Evolutionary conservation across 2,113 vertebrate genomes (phyloP).

Genomic region (Zapornia atra): DNA sequence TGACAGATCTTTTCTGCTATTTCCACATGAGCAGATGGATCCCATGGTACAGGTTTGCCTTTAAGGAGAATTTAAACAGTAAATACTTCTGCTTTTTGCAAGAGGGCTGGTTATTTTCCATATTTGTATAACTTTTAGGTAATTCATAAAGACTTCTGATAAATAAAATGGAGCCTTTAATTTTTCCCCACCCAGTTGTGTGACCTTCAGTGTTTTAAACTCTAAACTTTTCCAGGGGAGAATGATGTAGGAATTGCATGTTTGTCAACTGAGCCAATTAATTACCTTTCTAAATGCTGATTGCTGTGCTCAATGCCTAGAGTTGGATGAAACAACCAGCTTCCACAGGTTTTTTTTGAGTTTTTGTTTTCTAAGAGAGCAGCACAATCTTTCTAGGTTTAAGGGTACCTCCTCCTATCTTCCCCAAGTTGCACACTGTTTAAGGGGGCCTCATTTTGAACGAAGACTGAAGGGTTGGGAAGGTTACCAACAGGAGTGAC

Average conservation of each 20-base stretch:
- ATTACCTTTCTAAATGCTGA: background rate
- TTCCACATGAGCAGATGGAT: slow-evolving; percentile 1
- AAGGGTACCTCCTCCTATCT: background rate
- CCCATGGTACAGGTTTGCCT: background rate
- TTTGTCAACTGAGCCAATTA: background rate
- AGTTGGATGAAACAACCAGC: background rate
- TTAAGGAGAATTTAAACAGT: background rate
- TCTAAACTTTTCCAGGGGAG: background rate
- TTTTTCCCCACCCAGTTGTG: background rate
- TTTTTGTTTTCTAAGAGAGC: background rate
- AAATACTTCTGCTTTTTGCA: background rate
- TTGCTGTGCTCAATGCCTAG: background rate
- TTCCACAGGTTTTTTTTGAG: background rate
- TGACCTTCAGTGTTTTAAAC: background rate
- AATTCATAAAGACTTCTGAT: background rate
- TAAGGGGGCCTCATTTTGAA: background rate
- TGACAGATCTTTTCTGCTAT: slow-evolving; percentile 27
- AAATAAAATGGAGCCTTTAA: background rate
- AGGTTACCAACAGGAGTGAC: background rate
- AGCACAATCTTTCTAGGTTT: background rate
- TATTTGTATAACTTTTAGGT: background rate
- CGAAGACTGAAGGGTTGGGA: background rate
- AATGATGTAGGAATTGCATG: background rate
- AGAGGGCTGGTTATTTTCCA: background rate
- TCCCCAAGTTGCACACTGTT: background rate